A percentile compares a stretch with the other conserved stretches of the same genome.
These are phyloP conservation scores for Calcarius lapponicus DNA, from an alignment of 2,797 vertebrate genomes.

Conservation along the genomic window DNA sequence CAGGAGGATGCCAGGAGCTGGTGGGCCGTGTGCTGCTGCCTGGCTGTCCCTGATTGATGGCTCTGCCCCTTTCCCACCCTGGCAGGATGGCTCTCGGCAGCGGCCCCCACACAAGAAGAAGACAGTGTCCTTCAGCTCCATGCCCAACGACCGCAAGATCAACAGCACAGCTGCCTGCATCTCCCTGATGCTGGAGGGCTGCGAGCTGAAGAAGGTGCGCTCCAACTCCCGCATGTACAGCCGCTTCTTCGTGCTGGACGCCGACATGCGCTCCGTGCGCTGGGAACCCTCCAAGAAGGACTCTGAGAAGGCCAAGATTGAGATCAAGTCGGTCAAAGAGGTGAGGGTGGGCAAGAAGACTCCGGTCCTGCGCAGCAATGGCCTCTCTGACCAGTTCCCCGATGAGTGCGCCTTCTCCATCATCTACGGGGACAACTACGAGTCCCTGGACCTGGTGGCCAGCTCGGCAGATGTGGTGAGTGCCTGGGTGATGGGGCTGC, in stretches of 20 bases:
- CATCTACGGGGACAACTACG: conserved; percentile 93
- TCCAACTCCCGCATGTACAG: conserved; percentile 95
- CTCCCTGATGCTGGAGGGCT: conserved; percentile 94
- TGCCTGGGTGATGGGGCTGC: conserved; percentile 92
- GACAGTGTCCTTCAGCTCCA: conserved; percentile 92
- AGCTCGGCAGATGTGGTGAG: conserved; percentile 89
- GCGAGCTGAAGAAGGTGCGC: conserved; percentile 94
- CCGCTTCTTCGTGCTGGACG: conserved; percentile 90
- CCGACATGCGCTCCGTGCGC: conserved; percentile 88
- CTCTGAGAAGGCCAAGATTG: conserved; percentile 90
- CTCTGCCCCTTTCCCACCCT: neutral
- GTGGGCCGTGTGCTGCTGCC: accelerated
- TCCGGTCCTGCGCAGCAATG: conserved; percentile 88
- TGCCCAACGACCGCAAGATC: conserved; percentile 91
- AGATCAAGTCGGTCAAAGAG: conserved; percentile 92
- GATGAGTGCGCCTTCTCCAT: conserved; percentile 94
- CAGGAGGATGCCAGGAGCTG: neutral
- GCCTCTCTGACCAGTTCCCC: conserved; percentile 90
- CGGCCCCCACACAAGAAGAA: conserved; percentile 81
- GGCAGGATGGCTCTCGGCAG: conserved; percentile 88
- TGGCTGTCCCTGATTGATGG: neutral
- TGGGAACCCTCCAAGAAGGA: conserved; percentile 96
- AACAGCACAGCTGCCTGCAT: conserved; percentile 93
- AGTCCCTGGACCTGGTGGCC: conserved; percentile 91
- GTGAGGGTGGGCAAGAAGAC: conserved; percentile 93